These are phyloP conservation scores for Cotesia vestalis DNA, from an alignment of 1,140 invertebrate genomes.

Conservation along the genomic window DNA sequence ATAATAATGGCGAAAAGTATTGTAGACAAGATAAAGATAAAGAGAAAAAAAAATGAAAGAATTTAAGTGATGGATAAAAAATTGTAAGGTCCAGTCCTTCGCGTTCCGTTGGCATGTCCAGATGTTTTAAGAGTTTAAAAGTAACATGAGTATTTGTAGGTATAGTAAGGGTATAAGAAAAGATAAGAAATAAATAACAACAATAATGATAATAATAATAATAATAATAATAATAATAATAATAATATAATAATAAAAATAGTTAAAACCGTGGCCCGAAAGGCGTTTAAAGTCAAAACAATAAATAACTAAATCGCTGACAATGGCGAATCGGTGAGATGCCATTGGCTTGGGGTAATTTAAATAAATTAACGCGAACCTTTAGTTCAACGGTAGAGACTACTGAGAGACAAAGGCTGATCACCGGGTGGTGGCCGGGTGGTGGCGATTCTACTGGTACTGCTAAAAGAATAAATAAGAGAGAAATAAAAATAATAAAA, in stretches of 20 bases:
- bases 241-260: conserved; percentile 25
- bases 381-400: conserved; percentile 27
- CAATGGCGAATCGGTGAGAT: conserved; percentile 55
- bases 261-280: conserved; percentile 31
- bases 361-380: conserved; percentile 61
- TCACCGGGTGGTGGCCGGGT: neutral
- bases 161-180: neutral
- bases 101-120: conserved; percentile 34
- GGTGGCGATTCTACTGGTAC: neutral
- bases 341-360: conserved; percentile 55
- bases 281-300: conserved; percentile 37
- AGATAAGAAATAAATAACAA: neutral
- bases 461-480: too few species aligned
- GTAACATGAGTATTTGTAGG: neutral
- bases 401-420: conserved; percentile 14
- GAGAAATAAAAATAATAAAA: neutral
- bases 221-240: conserved; percentile 10
- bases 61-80: conserved; percentile 21
- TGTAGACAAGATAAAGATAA: neutral
- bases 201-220: conserved; percentile 10
- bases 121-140: conserved; percentile 18
- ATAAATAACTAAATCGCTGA: conserved; percentile 59
- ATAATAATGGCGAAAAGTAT: too few species aligned
- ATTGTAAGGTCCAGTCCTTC: conserved; percentile 31
- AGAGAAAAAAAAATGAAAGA: conserved; percentile 14